Evolutionary conservation across 2,888 invertebrate genomes (phyloP).

Genomic region (Mythimna albipuncta): DNA sequence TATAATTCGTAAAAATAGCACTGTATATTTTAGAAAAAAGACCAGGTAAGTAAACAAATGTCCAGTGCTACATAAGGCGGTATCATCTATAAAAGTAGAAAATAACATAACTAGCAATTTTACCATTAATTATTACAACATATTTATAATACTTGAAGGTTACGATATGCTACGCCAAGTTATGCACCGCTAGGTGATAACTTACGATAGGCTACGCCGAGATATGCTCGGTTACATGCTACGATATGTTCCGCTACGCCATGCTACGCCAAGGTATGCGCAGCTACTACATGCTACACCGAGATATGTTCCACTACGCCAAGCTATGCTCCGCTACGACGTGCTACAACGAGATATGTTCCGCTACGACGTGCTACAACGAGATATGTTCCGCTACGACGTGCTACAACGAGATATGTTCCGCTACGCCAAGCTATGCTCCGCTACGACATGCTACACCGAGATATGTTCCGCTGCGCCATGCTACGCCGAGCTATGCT

Average conservation of each 20-base stretch:
- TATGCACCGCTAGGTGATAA: neutral
- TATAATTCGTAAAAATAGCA: no score
- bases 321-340: no score
- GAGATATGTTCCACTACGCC: slow-evolving; percentile 4
- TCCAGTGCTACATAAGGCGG: neutral
- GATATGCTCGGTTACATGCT: slow-evolving; percentile 9
- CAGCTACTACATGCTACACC: slow-evolving; percentile 9
- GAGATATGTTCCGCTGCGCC: slow-evolving; percentile 1
- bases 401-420: slow-evolving; percentile 8
- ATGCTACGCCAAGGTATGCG: neutral
- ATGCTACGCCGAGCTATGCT: neutral
- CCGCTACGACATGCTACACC: no score
- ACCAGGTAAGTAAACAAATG: neutral
- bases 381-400: neutral
- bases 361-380: neutral
- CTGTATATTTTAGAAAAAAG: neutral
- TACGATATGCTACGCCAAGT: neutral
- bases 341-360: slow-evolving; percentile 4
- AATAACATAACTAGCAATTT: neutral
- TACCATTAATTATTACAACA: neutral
- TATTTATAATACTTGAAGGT: neutral
- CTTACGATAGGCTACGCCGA: neutral
- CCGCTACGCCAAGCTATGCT: no score
- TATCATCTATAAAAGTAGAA: neutral
- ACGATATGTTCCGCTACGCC: slow-evolving; percentile 4